Base-by-base conservation (phyloP, 2,888 invertebrate genomes). In the Tetragonisca angustula region DNA sequence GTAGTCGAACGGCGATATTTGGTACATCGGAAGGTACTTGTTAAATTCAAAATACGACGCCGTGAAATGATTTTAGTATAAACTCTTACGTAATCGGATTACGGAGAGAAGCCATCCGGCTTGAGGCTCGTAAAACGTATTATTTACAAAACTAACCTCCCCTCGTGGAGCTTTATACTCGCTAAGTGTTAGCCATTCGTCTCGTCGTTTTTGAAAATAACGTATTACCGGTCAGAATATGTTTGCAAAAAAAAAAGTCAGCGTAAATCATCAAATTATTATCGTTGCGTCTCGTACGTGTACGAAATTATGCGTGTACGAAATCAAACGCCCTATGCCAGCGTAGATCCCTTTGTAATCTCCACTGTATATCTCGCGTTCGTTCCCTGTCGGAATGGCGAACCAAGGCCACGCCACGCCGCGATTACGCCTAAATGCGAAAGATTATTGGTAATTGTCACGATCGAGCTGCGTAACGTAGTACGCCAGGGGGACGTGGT, bases 391-490 rank as follows among this genome's bases (percentile, higher is more conserved):
- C 56, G 54, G 74, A 82, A 88, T 65, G 83, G 86, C 80, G 72
- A 69, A 74, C 77, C 85, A 81, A 88, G 87, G 85, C 81, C 80
- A 75, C 73, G 85, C 70, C 73, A 67, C 64, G 75, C 83, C 61
- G 81, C 90, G 90, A 90, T 91, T 91, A 91, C 86, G 75, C 88
- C 88, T 84, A 90, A 91, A 90, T 91, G 89, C 89, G 90, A 90
- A 84, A 85, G 84, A 90, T 91, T 91, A 91, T 88, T 87, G 86
- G 87, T 90, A 92, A 92, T 92, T 90, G 92, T 91, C 88, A 90
- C 89, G 88, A 91, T 90, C 89, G 87, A 86, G 83, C 61, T 73
- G 70, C 69, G 83, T 85, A 87, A 83, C 73, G 76, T 79, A 84
- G 88, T 70, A 67, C 68, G 65, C 50, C 65, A 71, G 77, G 79